Percentiles rank a stretch among this genome's conserved stretches.
Evolutionary conservation across 2,797 vertebrate genomes (phyloP).

Genomic region (Tachyglossus aculeatus): DNA sequence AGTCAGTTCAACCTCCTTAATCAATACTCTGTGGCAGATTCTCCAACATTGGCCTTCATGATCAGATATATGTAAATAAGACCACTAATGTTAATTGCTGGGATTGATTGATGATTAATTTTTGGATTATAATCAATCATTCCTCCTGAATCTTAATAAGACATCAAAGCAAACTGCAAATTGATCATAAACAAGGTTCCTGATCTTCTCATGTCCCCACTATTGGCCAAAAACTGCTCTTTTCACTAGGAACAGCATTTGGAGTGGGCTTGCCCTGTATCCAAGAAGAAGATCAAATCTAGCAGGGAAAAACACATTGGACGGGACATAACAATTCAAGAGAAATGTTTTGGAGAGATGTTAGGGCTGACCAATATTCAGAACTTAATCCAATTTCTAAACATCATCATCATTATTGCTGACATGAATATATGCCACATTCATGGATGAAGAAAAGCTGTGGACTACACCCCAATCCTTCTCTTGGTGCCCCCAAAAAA

Average conservation of each 20-base stretch:
- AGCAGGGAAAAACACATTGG: no score
- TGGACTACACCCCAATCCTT: no score
- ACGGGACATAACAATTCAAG: no score
- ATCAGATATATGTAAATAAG: slow-evolving; percentile 70
- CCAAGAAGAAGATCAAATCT: no score
- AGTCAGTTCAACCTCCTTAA: slow-evolving; percentile 57
- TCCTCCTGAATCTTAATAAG: slow-evolving; percentile 59
- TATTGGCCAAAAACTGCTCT: slow-evolving; percentile 38
- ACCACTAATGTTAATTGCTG: slow-evolving; percentile 72
- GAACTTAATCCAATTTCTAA: no score
- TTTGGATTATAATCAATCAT: slow-evolving; percentile 77
- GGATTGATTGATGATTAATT: slow-evolving; percentile 74
- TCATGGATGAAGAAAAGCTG: no score
- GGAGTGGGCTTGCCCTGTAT: neutral
- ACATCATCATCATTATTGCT: no score
- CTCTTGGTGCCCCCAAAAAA: no score
- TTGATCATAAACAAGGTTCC: slow-evolving; percentile 65
- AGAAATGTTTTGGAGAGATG: no score
- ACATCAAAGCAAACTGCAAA: slow-evolving; percentile 59
- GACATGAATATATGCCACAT: no score
- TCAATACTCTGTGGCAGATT: slow-evolving; percentile 67
- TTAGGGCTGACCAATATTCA: no score
- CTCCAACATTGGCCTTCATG: slow-evolving; percentile 68
- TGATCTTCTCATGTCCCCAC: neutral
- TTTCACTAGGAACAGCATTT: neutral